Base-by-base conservation (phyloP, 1,140 invertebrate genomes). In the Megalopta genalis region DNA sequence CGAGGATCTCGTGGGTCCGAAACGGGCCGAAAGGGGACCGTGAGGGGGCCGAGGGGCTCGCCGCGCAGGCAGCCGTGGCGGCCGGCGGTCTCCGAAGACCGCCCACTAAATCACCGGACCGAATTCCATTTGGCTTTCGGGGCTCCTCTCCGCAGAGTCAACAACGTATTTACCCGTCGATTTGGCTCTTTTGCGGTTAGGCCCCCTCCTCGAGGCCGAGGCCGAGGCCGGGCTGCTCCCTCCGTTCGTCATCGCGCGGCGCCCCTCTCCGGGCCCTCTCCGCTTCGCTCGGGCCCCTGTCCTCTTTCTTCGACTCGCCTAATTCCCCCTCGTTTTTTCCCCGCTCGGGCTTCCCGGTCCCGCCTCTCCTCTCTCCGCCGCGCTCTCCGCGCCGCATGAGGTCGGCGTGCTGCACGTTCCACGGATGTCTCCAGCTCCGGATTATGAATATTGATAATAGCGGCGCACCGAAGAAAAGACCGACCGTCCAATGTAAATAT, bases 131-230 rank as follows among this genome's bases (percentile, higher is more conserved):
- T 90, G 87, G 88, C 88, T 90, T 88, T 90, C 81, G 86, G 88
- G 42, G 80, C 86, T 86, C 77, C 86, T 89, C 86, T 87, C 72
- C 80, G 69, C 81, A 88, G 82, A 91, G 88, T 91, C 90, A 91
- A 91, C 90, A 90, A 90, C 90, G 90, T 91, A 91, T 91, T 91
- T 90, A 91, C 90, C 81, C 88, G 87, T 91, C 88, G 90, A 90
- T 91, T 90, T 91, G 86, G 88, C 87, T 87, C 87, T 91, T 91
- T 91, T 90, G 88, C 89, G 88, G 90, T 90, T 88, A 77, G 66
- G 59, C 68, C 78, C 63, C 66, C 46, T 23, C 62, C 23, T 25
- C 63, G 49, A 18, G 49, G 14, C 54, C 59, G 77, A 39, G 46
- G 37, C 70, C 16, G 42, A 46, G 42, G 52, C 32, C 14, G 23